phyloP scores from a whole-genome alignment of 2,113 vertebrate species.

The Gymnobelideus leadbeateri region DNA sequence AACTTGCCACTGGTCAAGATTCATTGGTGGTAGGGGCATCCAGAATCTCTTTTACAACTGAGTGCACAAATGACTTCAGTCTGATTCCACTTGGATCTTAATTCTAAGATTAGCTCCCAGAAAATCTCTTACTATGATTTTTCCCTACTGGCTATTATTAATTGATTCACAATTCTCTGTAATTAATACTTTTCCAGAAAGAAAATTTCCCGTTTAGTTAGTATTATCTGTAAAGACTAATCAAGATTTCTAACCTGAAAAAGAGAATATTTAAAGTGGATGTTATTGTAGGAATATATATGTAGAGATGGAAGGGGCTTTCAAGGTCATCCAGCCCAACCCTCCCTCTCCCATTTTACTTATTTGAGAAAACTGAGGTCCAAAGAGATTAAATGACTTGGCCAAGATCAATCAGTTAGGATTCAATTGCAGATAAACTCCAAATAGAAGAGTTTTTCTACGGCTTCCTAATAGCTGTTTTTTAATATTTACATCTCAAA shows the following conservation, averaged over 20 bases:
- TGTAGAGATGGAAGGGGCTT: not conserved
- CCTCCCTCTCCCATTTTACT: not conserved
- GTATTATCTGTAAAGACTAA: not conserved
- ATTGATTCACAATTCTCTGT: not conserved
- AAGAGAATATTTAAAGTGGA: not conserved
- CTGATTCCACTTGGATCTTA: not conserved
- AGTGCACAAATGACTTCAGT: not conserved
- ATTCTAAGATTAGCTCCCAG: slow-evolving; percentile 8
- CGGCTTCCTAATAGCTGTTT: not conserved
- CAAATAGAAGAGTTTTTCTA: not conserved
- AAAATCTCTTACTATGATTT: not conserved
- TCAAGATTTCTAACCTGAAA: not conserved
- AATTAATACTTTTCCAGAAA: not conserved
- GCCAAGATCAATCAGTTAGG: not conserved
- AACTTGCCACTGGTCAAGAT: not conserved
- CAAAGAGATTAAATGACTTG: not conserved
- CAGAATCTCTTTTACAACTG: not conserved
- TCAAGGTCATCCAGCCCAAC: not conserved
- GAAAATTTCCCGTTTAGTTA: not conserved
- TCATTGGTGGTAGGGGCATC: not conserved
- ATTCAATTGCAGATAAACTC: too few species aligned
- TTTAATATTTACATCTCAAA: not conserved
- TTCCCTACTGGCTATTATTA: not conserved
- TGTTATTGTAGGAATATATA: not conserved
- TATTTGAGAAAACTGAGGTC: not conserved